Evolutionary conservation across 1,140 invertebrate genomes (phyloP).

Genomic region (Megalonaias nervosa): DNA sequence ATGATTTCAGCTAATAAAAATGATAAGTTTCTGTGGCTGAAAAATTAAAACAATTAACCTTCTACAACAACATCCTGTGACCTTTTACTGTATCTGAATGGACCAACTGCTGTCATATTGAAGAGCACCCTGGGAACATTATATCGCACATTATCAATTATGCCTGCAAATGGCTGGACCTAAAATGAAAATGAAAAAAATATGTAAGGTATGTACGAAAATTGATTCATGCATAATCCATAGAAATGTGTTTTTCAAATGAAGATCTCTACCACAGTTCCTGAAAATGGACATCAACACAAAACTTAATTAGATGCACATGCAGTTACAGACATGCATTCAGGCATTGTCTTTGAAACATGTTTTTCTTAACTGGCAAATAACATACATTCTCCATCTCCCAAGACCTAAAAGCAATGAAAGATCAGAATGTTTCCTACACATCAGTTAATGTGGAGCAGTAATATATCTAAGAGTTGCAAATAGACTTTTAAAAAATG

Average conservation of each 20-base stretch:
- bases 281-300: too few relatives aligned
- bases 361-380: too few relatives aligned
- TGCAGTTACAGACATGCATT: background rate
- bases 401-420: too few relatives aligned
- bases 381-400: too few relatives aligned
- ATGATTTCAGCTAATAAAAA: too few relatives aligned
- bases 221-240: background rate
- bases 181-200: constrained; percentile 36
- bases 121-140: constrained; percentile 68
- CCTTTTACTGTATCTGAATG: constrained; percentile 61
- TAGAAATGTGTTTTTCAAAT: background rate
- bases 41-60: constrained; percentile 41
- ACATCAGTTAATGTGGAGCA: too few relatives aligned
- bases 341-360: too few relatives aligned
- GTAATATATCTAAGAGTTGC: too few relatives aligned
- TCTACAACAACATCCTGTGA: constrained; percentile 62
- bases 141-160: constrained; percentile 64
- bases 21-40: background rate
- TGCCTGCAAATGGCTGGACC: constrained; percentile 72
- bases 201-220: background rate
- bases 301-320: background rate
- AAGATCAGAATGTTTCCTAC: too few relatives aligned
- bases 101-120: constrained; percentile 68
- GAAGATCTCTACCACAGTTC: background rate
- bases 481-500: too few relatives aligned